Conservation (phyloP, 2,888 invertebrate genomes). For the Brenthis hecate region DNA sequence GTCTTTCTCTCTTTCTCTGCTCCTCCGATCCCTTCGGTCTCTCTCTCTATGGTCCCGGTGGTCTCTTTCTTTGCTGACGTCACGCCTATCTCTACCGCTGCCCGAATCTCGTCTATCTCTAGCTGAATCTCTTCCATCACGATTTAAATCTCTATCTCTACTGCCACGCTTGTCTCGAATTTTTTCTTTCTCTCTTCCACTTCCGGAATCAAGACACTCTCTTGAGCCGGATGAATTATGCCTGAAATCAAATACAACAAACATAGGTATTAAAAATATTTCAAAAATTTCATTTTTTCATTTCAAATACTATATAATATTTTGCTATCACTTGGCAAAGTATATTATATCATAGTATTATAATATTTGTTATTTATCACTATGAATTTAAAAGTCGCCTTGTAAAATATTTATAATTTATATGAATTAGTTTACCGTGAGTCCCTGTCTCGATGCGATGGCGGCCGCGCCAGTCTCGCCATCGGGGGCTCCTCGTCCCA, state of each 20-base stretch:
- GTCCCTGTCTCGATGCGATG: conserved; percentile 58
- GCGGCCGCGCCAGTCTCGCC: conserved; percentile 60
- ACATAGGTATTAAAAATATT: too few species aligned
- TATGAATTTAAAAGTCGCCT: background rate
- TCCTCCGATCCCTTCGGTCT: conserved; percentile 60
- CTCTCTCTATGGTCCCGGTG: conserved; percentile 61
- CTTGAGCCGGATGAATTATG: conserved; percentile 77
- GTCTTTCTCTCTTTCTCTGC: conserved; percentile 68
- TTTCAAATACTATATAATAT: too few species aligned
- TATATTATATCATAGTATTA: too few species aligned
- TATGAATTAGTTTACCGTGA: conserved; percentile 56
- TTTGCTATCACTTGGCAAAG: too few species aligned
- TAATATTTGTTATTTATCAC: too few species aligned
- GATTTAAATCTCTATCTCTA: conserved; percentile 66
- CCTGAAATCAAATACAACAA: conserved; percentile 46
- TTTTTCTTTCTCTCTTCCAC: conserved; percentile 77
- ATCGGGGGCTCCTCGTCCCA: conserved; percentile 89
- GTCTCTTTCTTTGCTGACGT: conserved; percentile 61
- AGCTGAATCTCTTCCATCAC: conserved; percentile 64
- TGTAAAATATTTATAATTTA: background rate
- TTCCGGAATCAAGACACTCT: conserved; percentile 76
- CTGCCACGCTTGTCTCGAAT: conserved; percentile 69
- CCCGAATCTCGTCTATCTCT: conserved; percentile 74
- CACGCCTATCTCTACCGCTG: conserved; percentile 71
- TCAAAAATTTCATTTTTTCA: too few species aligned